Evolutionary conservation across 2,797 vertebrate species (phyloP), one percentile per base, ranked within the genome.

Genomic region (Acanthornis magna): DNA sequence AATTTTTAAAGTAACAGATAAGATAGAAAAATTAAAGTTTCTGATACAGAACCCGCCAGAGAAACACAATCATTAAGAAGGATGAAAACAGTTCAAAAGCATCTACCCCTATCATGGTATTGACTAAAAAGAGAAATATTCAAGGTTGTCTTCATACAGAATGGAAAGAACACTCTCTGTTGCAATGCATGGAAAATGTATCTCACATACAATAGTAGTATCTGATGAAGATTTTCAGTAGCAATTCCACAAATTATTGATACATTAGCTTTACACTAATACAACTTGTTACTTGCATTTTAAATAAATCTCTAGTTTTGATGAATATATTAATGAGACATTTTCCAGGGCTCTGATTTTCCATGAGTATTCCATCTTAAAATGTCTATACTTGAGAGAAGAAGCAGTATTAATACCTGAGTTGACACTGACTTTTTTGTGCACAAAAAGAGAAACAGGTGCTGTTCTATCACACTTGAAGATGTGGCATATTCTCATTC

Each of bases 301-400:
- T 22, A 57, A 81, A 83, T 29, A 51, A 36, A 40, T 18, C 13
- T 42, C 57, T 21, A 13, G 30, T 50, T 94, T 87, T 81, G n/a
- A 42, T 48, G 48, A 51, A n/a, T 18, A 42, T 3, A 75, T 40
- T 66, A 74, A 80, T 0, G 0, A 71, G 32, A 10, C 5, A 10
- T 36, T 21, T 95, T 57, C 40, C 61, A 75, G 63, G 14, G 47
- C 9, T 48, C 15, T 13, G 7, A 11, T 60, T 67, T 85, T 60
- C n/a, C 13, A 0, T 6, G 71, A 38, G 12, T 11, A 42, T 47
- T 19, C 26, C 14, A 10, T 16, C 58, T 55, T 75, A 62, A 75
- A 54, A 60, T 1, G 9, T 18, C 8, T 54, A 42, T 1, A 30
- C 5, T 45, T 25, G 22, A 40, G 38, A 75, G 29, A 58, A 62